Conservation (phyloP, 2,797 vertebrate genomes). For the Hippopotamyrus pictus region DNA sequence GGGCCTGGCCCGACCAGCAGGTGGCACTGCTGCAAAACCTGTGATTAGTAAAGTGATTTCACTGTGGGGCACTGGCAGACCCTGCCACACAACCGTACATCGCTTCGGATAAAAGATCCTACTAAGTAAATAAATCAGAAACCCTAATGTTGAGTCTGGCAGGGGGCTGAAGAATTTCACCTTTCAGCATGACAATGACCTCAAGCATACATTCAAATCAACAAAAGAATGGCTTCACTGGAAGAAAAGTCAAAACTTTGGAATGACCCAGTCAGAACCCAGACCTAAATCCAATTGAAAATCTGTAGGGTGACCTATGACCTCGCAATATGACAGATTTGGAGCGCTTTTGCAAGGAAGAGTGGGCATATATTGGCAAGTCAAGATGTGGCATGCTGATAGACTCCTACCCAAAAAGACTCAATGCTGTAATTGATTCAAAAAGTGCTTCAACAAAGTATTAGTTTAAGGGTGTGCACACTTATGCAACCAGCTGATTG, state of each 20-base stretch:
- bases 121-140: not conserved
- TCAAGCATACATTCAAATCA: not conserved
- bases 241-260: not conserved
- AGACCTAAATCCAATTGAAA: not conserved
- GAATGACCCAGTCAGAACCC: not conserved
- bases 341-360: not conserved
- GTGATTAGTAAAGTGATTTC: too few species aligned
- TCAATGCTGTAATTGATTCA: too few species aligned
- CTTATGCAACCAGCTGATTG: too few species aligned
- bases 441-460: too few species aligned
- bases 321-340: not conserved
- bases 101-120: not conserved
- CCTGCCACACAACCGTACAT: not conserved
- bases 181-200: not conserved
- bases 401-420: too few species aligned
- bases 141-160: not conserved
- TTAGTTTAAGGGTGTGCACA: too few species aligned
- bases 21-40: too few species aligned
- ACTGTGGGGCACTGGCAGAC: not conserved
- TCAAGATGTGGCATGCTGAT: too few species aligned
- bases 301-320: not conserved
- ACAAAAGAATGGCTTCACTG: not conserved
- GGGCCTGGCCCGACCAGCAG: not conserved
- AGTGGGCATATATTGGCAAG: not conserved
- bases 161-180: not conserved